These are phyloP conservation scores for Brenthis daphne DNA, from an alignment of 2,888 invertebrate species.

Conservation along the genomic window DNA sequence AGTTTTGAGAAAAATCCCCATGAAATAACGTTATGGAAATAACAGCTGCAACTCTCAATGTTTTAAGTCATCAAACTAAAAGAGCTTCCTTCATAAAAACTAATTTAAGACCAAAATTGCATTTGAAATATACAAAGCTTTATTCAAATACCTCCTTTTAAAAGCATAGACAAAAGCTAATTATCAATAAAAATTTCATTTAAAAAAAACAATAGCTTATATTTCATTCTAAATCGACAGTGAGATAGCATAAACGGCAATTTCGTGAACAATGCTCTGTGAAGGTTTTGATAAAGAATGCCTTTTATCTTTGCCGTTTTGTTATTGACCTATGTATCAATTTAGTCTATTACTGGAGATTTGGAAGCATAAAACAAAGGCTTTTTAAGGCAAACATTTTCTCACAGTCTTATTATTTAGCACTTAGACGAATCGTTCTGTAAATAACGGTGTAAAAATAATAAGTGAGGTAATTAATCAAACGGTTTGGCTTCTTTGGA, in stretches of 20 bases:
- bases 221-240: conserved; percentile 8
- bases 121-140: not conserved
- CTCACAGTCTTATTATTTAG: conserved; percentile 42
- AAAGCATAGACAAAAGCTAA: not conserved
- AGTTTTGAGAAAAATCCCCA: too few species aligned
- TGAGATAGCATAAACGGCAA: not conserved
- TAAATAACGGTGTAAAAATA: conserved; percentile 32
- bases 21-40: too few species aligned
- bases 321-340: conserved; percentile 28
- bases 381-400: conserved; percentile 30
- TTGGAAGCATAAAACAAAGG: conserved; percentile 35
- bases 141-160: not conserved
- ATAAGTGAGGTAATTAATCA: conserved; percentile 35
- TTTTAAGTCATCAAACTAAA: too few species aligned
- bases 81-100: too few species aligned
- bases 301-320: conserved; percentile 36
- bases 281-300: conserved; percentile 18
- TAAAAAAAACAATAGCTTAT: not conserved
- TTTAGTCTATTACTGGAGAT: conserved; percentile 9
- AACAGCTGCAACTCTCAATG: too few species aligned
- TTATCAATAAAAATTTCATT: not conserved
- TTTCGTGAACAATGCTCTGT: not conserved
- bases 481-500: conserved; percentile 19
- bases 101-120: not conserved
- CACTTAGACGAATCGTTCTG: conserved; percentile 33